Evolutionary conservation across 1,140 invertebrate genomes (phyloP).

Genomic region (Tetranychus urticae): DNA sequence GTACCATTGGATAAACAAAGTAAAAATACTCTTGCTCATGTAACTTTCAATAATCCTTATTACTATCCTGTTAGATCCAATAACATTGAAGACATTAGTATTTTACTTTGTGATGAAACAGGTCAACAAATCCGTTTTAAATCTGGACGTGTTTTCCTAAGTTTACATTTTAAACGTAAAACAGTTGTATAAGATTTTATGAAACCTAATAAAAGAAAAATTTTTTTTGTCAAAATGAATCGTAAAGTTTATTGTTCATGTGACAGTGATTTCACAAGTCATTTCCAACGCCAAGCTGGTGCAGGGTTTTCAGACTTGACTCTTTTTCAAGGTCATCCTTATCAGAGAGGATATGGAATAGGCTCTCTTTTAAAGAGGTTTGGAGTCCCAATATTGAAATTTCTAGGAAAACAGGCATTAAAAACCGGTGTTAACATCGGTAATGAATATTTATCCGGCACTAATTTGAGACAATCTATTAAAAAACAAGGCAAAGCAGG

Average conservation of each 20-base stretch:
- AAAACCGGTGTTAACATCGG: not conserved
- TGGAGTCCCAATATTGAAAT: not conserved
- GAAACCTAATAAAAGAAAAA: too few relatives aligned
- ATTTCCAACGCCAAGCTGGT: not conserved
- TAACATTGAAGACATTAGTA: not conserved
- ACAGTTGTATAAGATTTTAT: not conserved
- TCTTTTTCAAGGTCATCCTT: not conserved
- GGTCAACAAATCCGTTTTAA: not conserved
- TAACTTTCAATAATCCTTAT: not conserved
- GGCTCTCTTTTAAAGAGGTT: not conserved
- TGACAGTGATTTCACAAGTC: not conserved
- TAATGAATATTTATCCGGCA: not conserved
- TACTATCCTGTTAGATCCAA: not conserved
- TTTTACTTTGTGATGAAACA: not conserved
- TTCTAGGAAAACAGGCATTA: not conserved
- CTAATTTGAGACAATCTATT: not conserved
- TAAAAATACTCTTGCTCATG: not conserved
- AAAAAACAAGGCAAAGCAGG: not conserved
- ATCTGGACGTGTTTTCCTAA: not conserved
- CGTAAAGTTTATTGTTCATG: not conserved
- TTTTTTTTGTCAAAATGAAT: not conserved
- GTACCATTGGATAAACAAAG: not conserved
- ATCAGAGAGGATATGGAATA: not conserved
- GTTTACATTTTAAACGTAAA: not conserved
- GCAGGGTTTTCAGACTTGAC: not conserved